These are phyloP conservation scores for Mayetiola destructor DNA, from an alignment of 2,888 invertebrate species.

Conservation along the genomic window DNA sequence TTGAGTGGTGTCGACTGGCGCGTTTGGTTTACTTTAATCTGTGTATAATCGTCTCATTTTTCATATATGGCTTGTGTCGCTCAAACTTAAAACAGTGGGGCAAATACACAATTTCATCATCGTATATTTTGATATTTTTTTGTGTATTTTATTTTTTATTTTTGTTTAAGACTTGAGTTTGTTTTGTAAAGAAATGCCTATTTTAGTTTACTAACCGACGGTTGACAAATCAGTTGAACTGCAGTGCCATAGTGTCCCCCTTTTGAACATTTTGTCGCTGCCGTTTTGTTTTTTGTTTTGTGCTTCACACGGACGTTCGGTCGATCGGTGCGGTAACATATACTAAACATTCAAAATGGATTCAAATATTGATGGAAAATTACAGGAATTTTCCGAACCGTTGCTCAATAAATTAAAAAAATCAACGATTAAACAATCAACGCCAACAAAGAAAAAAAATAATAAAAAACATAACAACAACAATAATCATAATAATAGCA, in stretches of 20 bases:
- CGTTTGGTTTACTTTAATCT: background rate
- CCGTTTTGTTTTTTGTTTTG: background rate
- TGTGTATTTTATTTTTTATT: background rate
- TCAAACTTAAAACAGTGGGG: too few species aligned
- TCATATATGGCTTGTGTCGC: background rate
- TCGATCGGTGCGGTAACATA: too few species aligned
- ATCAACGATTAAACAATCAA: background rate
- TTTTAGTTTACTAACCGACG: background rate
- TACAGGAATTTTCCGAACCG: background rate
- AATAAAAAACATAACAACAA: background rate
- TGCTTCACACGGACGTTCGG: background rate
- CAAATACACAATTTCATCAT: background rate
- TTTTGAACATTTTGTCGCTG: background rate
- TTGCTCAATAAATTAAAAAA: background rate
- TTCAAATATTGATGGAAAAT: background rate
- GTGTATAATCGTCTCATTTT: background rate
- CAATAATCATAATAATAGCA: slow-evolving; percentile 1
- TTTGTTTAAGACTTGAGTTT: background rate
- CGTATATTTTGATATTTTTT: too few species aligned
- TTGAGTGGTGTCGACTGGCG: too few species aligned
- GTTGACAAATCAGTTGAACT: background rate
- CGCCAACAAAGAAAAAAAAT: background rate
- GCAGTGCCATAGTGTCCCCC: background rate
- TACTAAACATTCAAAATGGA: background rate
- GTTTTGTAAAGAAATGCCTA: background rate